These are phyloP conservation scores for Agapornis roseicollis DNA, from an alignment of 2,113 vertebrate genomes.

Conservation along the genomic window DNA sequence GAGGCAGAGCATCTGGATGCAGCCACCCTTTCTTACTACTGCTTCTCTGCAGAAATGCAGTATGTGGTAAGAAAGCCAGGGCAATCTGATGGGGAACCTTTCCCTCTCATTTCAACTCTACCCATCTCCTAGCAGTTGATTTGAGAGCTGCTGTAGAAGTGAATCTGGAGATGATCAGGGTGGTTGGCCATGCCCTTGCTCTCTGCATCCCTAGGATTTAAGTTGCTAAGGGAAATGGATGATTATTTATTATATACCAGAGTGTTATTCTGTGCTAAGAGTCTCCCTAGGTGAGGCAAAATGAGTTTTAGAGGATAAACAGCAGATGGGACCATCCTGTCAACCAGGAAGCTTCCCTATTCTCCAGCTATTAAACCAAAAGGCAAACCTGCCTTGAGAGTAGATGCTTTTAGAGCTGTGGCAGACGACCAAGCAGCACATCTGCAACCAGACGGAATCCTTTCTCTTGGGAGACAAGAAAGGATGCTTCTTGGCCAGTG, in stretches of 20 bases:
- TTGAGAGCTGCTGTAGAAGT: neutral
- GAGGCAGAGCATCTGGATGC: neutral
- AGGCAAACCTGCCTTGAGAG: neutral
- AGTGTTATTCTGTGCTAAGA: neutral
- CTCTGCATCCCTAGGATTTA: neutral
- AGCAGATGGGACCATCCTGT: neutral
- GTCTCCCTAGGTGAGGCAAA: neutral
- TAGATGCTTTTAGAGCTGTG: neutral
- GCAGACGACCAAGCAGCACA: neutral
- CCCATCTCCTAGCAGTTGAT: neutral
- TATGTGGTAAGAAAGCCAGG: neutral
- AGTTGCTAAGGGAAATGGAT: neutral
- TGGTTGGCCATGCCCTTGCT: neutral
- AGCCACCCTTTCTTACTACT: neutral
- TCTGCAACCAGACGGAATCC: neutral
- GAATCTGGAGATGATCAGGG: accelerated
- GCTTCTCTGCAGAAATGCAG: neutral
- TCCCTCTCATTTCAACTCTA: neutral
- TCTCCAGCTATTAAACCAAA: neutral
- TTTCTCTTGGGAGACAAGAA: neutral
- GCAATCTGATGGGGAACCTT: accelerated
- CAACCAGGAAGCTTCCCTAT: neutral
- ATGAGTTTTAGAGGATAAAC: neutral
- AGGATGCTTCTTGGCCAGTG: neutral
- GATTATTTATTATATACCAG: neutral